Conservation (phyloP, 2,797 vertebrate genomes). For the Poecilia velifera region DNA sequence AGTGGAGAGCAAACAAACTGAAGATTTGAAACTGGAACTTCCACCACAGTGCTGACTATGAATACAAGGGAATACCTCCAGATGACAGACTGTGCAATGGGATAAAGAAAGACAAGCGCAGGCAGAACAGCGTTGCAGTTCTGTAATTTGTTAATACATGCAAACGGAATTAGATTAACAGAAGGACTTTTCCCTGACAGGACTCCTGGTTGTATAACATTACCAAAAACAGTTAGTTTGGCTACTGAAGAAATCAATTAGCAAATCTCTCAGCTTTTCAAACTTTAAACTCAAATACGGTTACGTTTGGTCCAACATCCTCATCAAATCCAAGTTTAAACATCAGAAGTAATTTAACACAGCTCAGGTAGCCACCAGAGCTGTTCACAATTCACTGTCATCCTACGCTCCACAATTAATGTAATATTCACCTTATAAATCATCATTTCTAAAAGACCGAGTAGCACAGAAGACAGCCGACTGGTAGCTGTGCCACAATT, state of each 20-base stretch:
- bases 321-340: not conserved
- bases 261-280: not conserved
- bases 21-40: not conserved
- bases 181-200: not conserved
- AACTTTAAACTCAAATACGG: not conserved
- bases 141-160: not conserved
- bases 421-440: not conserved
- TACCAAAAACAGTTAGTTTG: not conserved
- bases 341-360: not conserved
- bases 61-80: slow-evolving; percentile 8
- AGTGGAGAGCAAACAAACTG: not conserved
- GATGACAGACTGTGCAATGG: not conserved
- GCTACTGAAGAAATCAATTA: not conserved
- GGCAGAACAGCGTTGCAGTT: not conserved
- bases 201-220: not conserved
- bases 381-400: not conserved
- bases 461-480: not conserved
- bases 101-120: slow-evolving; percentile 3
- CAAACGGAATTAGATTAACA: slow-evolving; percentile 1
- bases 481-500: not conserved
- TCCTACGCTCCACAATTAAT: not conserved
- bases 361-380: not conserved
- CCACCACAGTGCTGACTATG: not conserved
- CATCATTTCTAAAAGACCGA: not conserved
- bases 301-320: not conserved